A percentile compares a stretch with the other conserved stretches of the same genome.
Conservation (phyloP, 2,797 vertebrate genomes). For the Philypnodon macrostomus region DNA sequence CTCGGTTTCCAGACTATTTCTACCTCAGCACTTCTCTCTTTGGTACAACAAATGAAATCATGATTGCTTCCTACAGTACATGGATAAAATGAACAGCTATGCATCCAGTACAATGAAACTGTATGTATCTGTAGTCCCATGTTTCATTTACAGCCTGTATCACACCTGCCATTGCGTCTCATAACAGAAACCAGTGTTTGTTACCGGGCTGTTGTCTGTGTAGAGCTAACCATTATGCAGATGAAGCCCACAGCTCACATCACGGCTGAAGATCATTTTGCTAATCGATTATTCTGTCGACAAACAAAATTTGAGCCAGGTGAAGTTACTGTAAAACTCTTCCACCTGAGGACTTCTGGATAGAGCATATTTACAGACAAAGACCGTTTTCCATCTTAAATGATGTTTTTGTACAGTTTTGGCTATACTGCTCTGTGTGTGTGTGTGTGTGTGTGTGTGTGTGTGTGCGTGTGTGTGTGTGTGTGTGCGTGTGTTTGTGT, state of each 20-base stretch:
- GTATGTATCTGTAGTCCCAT: slow-evolving; percentile 8
- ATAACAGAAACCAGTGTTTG: slow-evolving; percentile 14
- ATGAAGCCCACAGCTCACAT: slow-evolving; percentile 6
- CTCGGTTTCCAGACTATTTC: slow-evolving; percentile 1
- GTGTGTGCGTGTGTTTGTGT: too few relatives aligned
- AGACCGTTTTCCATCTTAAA: too few relatives aligned
- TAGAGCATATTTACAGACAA: too few relatives aligned
- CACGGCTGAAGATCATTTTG: too few relatives aligned
- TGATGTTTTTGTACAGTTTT: too few relatives aligned
- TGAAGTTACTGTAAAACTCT: too few relatives aligned
- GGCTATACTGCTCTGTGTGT: too few relatives aligned
- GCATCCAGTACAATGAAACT: slow-evolving; percentile 13
- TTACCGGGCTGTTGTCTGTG: slow-evolving; percentile 5
- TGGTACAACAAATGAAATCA: slow-evolving; percentile 13
- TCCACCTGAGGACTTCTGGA: too few relatives aligned
- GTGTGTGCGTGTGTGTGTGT: too few relatives aligned
- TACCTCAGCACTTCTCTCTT: slow-evolving; percentile 1
- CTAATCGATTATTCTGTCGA: too few relatives aligned
- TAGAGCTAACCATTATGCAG: slow-evolving; percentile 4
- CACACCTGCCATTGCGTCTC: slow-evolving; percentile 6
- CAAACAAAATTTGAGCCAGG: too few relatives aligned
- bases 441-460: too few relatives aligned
- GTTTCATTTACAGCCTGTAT: slow-evolving; percentile 15
- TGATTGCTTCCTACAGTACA: slow-evolving; percentile 10
- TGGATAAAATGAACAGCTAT: slow-evolving; percentile 16